These are phyloP conservation scores for Ormyrus pomaceus DNA, from an alignment of 2,888 invertebrate species.

Conservation along the genomic window DNA sequence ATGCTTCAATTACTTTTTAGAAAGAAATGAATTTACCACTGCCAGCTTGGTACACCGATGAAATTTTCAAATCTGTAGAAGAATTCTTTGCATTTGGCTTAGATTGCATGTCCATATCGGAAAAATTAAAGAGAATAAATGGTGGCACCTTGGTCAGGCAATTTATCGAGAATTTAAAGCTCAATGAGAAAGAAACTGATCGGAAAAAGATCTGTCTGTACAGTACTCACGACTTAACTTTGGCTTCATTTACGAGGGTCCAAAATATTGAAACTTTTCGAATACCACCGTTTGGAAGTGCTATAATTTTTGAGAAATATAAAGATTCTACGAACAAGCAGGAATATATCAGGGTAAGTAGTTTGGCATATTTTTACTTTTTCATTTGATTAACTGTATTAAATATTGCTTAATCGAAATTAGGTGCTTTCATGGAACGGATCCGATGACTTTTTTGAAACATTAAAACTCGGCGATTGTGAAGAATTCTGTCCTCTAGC, in stretches of 20 bases:
- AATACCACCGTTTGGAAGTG: conserved; percentile 18
- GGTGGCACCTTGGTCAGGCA: conserved; percentile 31
- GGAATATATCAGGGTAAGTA: conserved; percentile 27
- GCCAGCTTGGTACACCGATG: conserved; percentile 30
- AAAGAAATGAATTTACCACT: conserved; percentile 20
- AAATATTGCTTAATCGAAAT: background rate
- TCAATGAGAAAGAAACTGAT: background rate
- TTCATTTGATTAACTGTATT: background rate
- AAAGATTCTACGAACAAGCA: background rate
- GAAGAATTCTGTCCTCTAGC: conserved; percentile 10
- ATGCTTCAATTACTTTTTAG: conserved; percentile 5
- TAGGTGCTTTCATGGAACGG: conserved; percentile 31
- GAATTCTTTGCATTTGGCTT: background rate
- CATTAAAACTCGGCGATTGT: background rate
- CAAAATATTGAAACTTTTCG: conserved; percentile 1
- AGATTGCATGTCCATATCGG: conserved; percentile 4
- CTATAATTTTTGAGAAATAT: conserved; percentile 39
- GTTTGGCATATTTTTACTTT: too few species aligned
- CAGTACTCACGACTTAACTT: conserved; percentile 31
- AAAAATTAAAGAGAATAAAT: conserved; percentile 28
- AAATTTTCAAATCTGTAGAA: background rate
- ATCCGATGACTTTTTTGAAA: too few species aligned
- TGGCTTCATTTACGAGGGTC: conserved; percentile 16
- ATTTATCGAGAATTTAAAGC: conserved; percentile 24
- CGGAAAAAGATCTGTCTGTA: conserved; percentile 44